Evolutionary conservation across 2,113 vertebrate species (phyloP), one percentile per base, ranked within the genome.

Genomic region (Sclerurus mexicanus): DNA sequence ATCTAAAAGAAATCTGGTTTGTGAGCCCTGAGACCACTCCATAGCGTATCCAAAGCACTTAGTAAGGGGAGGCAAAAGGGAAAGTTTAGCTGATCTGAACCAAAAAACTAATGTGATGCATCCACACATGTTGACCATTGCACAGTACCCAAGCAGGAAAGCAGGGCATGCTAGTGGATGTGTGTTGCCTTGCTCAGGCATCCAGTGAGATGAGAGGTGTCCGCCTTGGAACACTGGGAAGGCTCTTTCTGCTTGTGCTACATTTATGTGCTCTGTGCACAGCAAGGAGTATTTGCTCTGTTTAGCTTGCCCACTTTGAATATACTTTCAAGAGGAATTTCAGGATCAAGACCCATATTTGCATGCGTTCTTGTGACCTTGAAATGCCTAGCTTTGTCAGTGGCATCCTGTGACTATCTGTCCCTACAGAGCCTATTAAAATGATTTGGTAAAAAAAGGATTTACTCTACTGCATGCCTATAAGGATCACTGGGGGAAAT

Each of bases 181-280:
- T 14, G 9, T 8, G 8, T 2, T 53, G 37, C 4, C 1, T 20
- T 53, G 12, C 37, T 49, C 22, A 49, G 13, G 25, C 1, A 2
- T 13, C 30, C 52, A 37, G 42, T 53, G 35, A 30, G 0, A 14
- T 23, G 13, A 46, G 28, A 44, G 18, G 23, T 27, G n/a, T 9
- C 6, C 21, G 53, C 50, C 7, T 49, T 35, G 42, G 42, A 85
- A 49, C 93, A 23, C 7, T 13, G 37, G 46, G 37, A 77, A 81
- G 24, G 20, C 1, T 78, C 7, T 31, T 81, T 64, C 80, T 86
- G 47, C 37, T 80, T 30, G 30, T 4, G 1, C 18, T 28, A 42
- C 18, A 11, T 7, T 39, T 12, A 15, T 4, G 12, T 33, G 13
- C 9, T 56, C 22, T 52, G 33, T 28, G 40, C 1, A 5, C 35